Base-by-base conservation (phyloP, 2,888 invertebrate species). In the Drosophila mettleri region DNA sequence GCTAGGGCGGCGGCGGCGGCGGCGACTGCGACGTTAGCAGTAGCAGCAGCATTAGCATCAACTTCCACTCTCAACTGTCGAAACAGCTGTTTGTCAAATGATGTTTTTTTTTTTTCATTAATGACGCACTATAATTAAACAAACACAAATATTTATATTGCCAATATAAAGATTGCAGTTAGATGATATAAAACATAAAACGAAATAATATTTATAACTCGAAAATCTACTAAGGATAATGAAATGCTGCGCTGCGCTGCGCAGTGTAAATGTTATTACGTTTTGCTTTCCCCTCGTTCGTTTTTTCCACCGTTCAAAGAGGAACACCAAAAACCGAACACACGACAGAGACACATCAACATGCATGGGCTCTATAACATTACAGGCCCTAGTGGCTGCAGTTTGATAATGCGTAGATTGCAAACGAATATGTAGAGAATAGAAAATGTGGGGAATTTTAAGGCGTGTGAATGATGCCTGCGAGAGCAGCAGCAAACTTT, bases 371-470 rank as follows among this genome's bases (percentile, higher is more conserved):
- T 53, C 71, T 70, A 63, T 63, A 51, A 39, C 59, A 58, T 64
- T 59, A 57, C 62, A 64, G 79, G 76, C 76, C 69, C 83, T 75
- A 74, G 51, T 70, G 54, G 38, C 29, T 52, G 63, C 58, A 52
- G 34, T 69, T 79, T 73, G 74, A 86, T 79, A 86, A 79, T 83
- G 83, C 86, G 80, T 79, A 76, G 78, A 81, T 60, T 61, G 57
- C 70, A 49, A 61, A 58, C 45, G 54, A 55, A 57, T 45, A 39
- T 41, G 61, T 27, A 41, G 63, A n/a, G 31, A 54, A 54, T 49
- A 55, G 67, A 39, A 41, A 74, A 57, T 66, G 43, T 31, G 48
- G 36, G 48, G 61, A 62, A 62, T 62, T 68, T 74, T 63, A 49
- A 68, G 53, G 72, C 55, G 68, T 71, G 46, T 48, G 55, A 39